These are phyloP conservation scores for Tursiops truncatus DNA, from an alignment of 2,113 vertebrate genomes.

Conservation along the genomic window DNA sequence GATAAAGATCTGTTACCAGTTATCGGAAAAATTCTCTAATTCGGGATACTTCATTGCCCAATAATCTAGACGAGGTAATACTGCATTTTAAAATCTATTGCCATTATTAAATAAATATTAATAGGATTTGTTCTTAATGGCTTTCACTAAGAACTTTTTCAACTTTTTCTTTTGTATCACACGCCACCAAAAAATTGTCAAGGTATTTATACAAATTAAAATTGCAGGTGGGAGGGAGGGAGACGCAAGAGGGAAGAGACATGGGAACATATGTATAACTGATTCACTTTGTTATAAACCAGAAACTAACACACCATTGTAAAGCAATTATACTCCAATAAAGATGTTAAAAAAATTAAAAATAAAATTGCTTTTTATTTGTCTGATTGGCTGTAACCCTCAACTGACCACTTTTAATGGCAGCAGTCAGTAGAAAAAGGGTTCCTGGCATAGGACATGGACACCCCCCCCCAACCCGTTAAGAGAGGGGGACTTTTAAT, in stretches of 20 bases:
- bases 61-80: neutral
- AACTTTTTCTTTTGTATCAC: neutral
- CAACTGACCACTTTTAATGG: neutral
- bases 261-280: too few species aligned
- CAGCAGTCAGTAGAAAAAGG: neutral
- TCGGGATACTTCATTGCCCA: neutral
- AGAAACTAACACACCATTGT: too few species aligned
- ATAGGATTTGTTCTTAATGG: neutral
- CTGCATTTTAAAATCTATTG: neutral
- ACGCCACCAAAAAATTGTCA: neutral
- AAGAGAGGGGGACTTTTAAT: rapidly evolving
- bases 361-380: neutral
- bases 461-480: too few species aligned
- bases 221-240: neutral
- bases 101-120: neutral
- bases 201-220: neutral
- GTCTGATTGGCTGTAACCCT: neutral
- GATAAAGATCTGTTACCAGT: neutral
- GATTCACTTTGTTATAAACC: too few species aligned
- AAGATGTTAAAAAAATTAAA: too few species aligned
- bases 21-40: neutral
- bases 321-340: too few species aligned
- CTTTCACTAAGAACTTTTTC: neutral
- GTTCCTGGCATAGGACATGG: neutral
- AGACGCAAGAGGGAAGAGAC: too few species aligned